phyloP scores from a whole-genome alignment of 2,113 vertebrate genomes.

The Catagonus wagneri region DNA sequence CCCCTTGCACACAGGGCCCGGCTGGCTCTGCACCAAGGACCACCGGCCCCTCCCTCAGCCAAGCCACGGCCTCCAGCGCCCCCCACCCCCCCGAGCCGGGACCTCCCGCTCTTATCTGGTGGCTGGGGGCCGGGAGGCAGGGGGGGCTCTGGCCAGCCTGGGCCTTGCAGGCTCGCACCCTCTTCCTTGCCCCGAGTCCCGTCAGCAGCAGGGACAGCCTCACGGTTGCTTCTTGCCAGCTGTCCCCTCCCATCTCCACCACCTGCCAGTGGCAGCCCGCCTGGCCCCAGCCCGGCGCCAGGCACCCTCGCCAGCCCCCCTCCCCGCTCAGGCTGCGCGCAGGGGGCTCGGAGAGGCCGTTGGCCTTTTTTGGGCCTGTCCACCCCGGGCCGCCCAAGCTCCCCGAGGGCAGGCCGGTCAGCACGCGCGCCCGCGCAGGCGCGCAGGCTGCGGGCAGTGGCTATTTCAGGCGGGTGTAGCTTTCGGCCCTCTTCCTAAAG shows the following conservation, averaged over 20 bases:
- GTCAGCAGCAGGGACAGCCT: not conserved
- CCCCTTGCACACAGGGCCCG: not conserved
- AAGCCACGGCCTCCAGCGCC: not conserved
- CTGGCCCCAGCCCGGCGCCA: not conserved
- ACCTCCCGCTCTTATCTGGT: not conserved
- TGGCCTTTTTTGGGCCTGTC: conserved; percentile 62
- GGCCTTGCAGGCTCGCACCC: accelerated
- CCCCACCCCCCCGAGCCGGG: not conserved
- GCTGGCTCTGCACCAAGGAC: not conserved
- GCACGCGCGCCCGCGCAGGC: accelerated
- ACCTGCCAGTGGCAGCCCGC: not conserved
- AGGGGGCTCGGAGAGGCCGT: not conserved
- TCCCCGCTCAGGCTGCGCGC: not conserved
- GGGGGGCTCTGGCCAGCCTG: not conserved
- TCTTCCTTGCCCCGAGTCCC: not conserved
- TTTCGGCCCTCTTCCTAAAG: conserved; percentile 18
- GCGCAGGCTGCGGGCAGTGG: accelerated
- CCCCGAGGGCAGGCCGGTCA: accelerated
- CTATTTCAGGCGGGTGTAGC: conserved; percentile 14
- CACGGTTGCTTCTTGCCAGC: not conserved
- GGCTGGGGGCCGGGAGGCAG: not conserved
- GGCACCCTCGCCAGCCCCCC: not conserved
- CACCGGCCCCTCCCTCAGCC: not conserved
- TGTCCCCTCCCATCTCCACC: not conserved
- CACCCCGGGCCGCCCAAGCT: not conserved